Evolutionary conservation across 2,113 vertebrate genomes (phyloP).

Genomic region (Brachyistius frenatus): DNA sequence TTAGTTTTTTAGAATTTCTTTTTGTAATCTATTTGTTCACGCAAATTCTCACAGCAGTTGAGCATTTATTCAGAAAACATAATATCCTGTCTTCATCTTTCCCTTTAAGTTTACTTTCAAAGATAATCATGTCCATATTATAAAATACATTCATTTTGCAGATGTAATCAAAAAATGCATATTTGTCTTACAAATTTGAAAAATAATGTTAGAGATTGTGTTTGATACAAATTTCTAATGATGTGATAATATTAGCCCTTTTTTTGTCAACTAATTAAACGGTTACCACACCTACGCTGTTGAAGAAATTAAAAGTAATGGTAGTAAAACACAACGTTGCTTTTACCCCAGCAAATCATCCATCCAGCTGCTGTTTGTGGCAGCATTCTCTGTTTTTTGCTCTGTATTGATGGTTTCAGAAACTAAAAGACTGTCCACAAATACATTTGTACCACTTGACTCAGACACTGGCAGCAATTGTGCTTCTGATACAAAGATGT

Average conservation of each 20-base stretch:
- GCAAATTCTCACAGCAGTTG: not conserved
- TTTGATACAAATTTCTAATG: slow-evolving; percentile 6
- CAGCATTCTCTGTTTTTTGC: slow-evolving; percentile 38
- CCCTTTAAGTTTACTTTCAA: not conserved
- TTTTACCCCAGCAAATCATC: slow-evolving; percentile 79
- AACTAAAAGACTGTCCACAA: slow-evolving; percentile 44
- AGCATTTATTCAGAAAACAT: not conserved
- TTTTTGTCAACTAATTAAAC: not conserved
- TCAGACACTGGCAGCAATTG: slow-evolving; percentile 26
- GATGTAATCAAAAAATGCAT: not conserved
- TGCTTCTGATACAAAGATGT: slow-evolving; percentile 63
- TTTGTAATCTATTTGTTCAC: not conserved
- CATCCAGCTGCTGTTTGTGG: slow-evolving; percentile 77
- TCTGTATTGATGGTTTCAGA: slow-evolving; percentile 39
- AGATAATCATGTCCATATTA: not conserved
- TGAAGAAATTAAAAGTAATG: not conserved
- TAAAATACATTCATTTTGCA: not conserved
- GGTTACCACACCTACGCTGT: not conserved
- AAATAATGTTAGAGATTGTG: not conserved
- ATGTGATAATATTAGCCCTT: not conserved
- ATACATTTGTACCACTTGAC: slow-evolving; percentile 14
- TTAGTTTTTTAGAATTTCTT: not conserved
- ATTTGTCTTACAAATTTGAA: not conserved
- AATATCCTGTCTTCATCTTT: not conserved
- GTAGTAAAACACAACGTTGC: not conserved